Evolutionary conservation across 2,888 invertebrate species (phyloP).

Genomic region (Piscicola geometra): DNA sequence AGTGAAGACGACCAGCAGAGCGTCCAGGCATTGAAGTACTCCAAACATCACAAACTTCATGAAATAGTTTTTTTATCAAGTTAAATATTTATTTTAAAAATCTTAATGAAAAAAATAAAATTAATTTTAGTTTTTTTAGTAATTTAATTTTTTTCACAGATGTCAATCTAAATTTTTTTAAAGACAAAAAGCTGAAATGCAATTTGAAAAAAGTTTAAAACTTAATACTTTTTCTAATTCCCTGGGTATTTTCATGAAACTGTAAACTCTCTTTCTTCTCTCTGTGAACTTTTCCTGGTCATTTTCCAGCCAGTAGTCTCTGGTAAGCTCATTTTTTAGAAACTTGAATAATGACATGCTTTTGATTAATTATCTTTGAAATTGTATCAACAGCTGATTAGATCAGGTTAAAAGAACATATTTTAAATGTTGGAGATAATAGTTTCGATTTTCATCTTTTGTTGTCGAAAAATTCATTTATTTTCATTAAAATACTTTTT

Average conservation of each 20-base stretch:
- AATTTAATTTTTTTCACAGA: slow-evolving; percentile 27
- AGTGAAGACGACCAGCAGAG: slow-evolving; percentile 93
- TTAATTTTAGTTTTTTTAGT: background rate
- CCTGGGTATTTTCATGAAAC: slow-evolving; percentile 88
- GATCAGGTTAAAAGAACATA: too few relatives aligned
- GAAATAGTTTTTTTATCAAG: slow-evolving; percentile 75
- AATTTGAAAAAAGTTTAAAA: background rate
- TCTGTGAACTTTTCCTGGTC: slow-evolving; percentile 91
- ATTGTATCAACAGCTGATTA: too few relatives aligned
- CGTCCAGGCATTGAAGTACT: slow-evolving; percentile 77
- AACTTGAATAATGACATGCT: slow-evolving; percentile 43
- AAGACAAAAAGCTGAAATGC: background rate
- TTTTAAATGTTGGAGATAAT: too few relatives aligned
- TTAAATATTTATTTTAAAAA: slow-evolving; percentile 50
- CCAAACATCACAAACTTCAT: slow-evolving; percentile 55
- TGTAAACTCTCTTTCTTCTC: slow-evolving; percentile 86
- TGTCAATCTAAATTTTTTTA: background rate
- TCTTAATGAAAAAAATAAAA: too few relatives aligned
- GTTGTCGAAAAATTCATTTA: too few relatives aligned
- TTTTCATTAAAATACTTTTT: too few relatives aligned
- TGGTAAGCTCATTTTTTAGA: slow-evolving; percentile 69
- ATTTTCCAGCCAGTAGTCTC: slow-evolving; percentile 87
- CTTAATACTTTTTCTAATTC: slow-evolving; percentile 63
- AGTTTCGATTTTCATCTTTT: too few relatives aligned
- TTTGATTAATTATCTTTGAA: too few relatives aligned